Percentiles rank a stretch among this genome's conserved stretches.
phyloP scores from a whole-genome alignment of 2,113 vertebrate genomes.

The Hemibagrus wyckioides region DNA sequence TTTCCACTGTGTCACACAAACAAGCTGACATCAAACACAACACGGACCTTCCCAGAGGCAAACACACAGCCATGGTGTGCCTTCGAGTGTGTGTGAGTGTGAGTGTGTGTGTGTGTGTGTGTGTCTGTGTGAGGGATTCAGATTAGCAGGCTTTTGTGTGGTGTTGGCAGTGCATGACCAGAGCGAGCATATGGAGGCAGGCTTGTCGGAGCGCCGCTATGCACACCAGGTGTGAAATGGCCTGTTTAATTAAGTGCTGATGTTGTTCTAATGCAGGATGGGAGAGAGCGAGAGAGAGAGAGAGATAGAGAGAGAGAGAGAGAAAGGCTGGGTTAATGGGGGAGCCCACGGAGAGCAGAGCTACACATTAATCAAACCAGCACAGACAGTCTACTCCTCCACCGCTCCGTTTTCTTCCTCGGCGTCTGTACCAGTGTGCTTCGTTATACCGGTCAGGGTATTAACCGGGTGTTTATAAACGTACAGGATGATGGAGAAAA shows the following conservation, averaged over 20 bases:
- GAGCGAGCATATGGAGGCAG: conserved; percentile 76
- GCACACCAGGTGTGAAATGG: conserved; percentile 83
- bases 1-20: conserved; percentile 11
- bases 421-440: neutral
- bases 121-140: too few species aligned
- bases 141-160: conserved; percentile 73
- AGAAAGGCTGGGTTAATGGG: conserved; percentile 67
- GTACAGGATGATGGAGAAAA: neutral
- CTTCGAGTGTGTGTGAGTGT: neutral
- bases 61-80: neutral
- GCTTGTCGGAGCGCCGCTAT: conserved; percentile 72
- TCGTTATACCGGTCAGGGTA: too few species aligned
- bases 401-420: neutral
- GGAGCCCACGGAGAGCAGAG: conserved; percentile 69
- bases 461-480: neutral
- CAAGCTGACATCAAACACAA: conserved; percentile 8
- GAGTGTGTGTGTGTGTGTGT: conserved; percentile 44
- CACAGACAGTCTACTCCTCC: conserved; percentile 33
- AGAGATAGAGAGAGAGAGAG: conserved; percentile 29
- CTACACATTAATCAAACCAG: conserved; percentile 76
- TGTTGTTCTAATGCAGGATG: conserved; percentile 79
- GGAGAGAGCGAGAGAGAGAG: conserved; percentile 15
- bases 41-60: conserved; percentile 2
- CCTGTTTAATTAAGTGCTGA: conserved; percentile 84
- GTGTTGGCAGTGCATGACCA: conserved; percentile 68